A percentile compares a stretch with the other conserved stretches of the same genome.
Conservation (phyloP, 1,140 invertebrate genomes). For the Brachystomella parvula region DNA sequence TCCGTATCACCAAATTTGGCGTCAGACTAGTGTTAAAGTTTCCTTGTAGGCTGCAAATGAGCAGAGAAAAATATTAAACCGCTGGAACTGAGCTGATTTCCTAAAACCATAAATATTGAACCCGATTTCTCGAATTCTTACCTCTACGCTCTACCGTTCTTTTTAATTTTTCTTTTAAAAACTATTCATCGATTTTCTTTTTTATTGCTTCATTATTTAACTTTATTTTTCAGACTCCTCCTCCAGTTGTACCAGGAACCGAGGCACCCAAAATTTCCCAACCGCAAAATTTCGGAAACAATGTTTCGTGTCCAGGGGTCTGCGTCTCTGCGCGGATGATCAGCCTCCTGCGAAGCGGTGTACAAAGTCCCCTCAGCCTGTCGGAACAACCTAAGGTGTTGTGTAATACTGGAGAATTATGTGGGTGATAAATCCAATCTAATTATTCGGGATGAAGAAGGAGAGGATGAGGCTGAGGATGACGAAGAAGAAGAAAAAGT, state of each 20-base stretch:
- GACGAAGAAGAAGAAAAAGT: slow-evolving; percentile 26
- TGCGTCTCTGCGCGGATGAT: slow-evolving; percentile 72
- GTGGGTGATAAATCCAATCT: not conserved
- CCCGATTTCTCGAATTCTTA: too few relatives aligned
- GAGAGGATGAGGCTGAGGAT: slow-evolving; percentile 26
- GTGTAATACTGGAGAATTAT: slow-evolving; percentile 49
- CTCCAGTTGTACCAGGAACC: not conserved
- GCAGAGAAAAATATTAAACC: too few relatives aligned
- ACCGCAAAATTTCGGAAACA: not conserved
- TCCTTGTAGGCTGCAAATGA: too few relatives aligned
- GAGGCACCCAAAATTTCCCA: not conserved
- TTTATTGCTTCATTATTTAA: not conserved
- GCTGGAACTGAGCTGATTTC: too few relatives aligned
- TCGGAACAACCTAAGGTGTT: slow-evolving; percentile 63
- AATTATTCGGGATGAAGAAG: not conserved
- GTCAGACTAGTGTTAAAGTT: too few relatives aligned
- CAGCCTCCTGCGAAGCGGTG: slow-evolving; percentile 75
- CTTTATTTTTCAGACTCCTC: slow-evolving; percentile 5
- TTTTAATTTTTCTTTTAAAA: not conserved
- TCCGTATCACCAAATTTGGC: too few relatives aligned
- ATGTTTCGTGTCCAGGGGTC: slow-evolving; percentile 59
- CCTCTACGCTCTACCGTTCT: not conserved
- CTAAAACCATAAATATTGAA: too few relatives aligned
- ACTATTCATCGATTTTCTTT: not conserved
- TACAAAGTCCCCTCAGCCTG: slow-evolving; percentile 54